These are phyloP conservation scores for Syrrhaptes paradoxus DNA, from an alignment of 2,113 vertebrate genomes.

Conservation along the genomic window DNA sequence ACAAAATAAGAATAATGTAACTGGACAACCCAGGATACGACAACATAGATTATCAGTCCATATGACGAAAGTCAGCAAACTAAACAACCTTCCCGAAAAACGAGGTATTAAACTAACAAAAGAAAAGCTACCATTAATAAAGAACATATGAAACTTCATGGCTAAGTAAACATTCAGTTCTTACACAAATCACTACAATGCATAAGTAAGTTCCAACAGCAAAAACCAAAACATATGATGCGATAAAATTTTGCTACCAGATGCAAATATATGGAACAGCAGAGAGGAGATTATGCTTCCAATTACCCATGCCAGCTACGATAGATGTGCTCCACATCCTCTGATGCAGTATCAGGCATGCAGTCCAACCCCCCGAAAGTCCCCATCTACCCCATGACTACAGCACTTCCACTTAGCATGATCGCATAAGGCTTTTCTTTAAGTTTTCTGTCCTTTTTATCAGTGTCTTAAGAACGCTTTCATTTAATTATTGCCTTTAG, in stretches of 20 bases:
- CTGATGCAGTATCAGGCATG: not conserved
- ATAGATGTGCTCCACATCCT: not conserved
- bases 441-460: not conserved
- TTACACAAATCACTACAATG: not conserved
- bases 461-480: not conserved
- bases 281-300: not conserved
- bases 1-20: not conserved
- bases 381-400: not conserved
- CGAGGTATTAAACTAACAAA: not conserved
- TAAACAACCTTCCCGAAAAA: not conserved
- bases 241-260: not conserved
- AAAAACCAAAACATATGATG: not conserved
- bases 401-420: not conserved
- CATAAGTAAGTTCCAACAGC: not conserved
- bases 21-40: not conserved
- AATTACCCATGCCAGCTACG: not conserved
- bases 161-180: not conserved
- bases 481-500: not conserved
- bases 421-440: not conserved
- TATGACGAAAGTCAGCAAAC: not conserved
- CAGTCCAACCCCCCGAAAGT: not conserved
- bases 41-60: not conserved
- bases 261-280: not conserved
- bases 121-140: not conserved
- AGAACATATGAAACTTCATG: not conserved